These are phyloP conservation scores for Dendroctonus valens DNA, from an alignment of 1,140 invertebrate genomes.

Conservation along the genomic window DNA sequence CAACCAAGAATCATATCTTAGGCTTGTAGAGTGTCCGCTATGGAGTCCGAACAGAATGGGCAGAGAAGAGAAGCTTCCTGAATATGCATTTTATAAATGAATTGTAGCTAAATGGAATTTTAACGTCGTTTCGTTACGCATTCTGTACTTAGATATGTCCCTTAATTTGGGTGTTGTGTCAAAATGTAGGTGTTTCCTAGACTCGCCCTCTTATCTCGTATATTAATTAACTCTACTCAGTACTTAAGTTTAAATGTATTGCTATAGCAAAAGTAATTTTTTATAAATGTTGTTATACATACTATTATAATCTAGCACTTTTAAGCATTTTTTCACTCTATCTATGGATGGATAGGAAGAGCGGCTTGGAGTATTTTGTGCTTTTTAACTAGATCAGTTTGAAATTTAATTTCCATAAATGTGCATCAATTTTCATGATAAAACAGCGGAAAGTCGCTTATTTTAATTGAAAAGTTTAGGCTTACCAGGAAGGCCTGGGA, in stretches of 20 bases:
- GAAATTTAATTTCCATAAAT: too few species aligned
- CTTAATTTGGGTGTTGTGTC: slow-evolving; percentile 28
- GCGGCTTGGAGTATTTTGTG: too few species aligned
- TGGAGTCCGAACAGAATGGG: slow-evolving; percentile 11
- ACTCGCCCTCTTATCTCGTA: slow-evolving; percentile 12
- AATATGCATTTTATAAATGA: slow-evolving; percentile 17
- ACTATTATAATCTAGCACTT: slow-evolving; percentile 26
- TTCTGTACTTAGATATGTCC: slow-evolving; percentile 24
- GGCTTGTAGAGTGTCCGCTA: too few species aligned
- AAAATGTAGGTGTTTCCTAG: slow-evolving; percentile 26
- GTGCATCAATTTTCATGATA: too few species aligned
- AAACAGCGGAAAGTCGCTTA: too few species aligned
- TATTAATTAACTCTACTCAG: slow-evolving; percentile 18
- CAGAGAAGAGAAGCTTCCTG: slow-evolving; percentile 4
- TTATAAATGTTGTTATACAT: slow-evolving; percentile 31
- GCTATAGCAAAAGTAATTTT: slow-evolving; percentile 16
- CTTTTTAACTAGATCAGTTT: too few species aligned
- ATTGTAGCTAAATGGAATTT: slow-evolving; percentile 8
- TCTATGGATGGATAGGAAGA: neutral
- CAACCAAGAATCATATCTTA: too few species aligned
- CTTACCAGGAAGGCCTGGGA: too few species aligned
- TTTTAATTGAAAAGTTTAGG: too few species aligned
- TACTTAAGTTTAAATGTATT: slow-evolving; percentile 15
- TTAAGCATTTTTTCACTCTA: slow-evolving; percentile 28
- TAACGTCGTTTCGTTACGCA: slow-evolving; percentile 6